Evolutionary conservation across 1,140 invertebrate species (phyloP).

Genomic region (Pachyrhynchus sulphureomaculatus): DNA sequence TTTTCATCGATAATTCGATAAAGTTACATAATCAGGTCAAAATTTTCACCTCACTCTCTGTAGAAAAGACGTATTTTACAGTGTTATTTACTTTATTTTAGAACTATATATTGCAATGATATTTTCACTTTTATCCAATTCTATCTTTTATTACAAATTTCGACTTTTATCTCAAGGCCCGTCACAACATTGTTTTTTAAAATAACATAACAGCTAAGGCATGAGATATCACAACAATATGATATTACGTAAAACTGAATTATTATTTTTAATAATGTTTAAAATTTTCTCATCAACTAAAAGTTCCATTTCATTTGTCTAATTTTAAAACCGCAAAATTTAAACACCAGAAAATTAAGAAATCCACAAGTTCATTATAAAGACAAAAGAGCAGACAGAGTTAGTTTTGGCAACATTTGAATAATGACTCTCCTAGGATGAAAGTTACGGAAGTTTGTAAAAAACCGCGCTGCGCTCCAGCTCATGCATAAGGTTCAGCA

Average conservation of each 20-base stretch:
- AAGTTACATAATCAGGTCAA: too few relatives aligned
- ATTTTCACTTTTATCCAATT: slow-evolving; percentile 3
- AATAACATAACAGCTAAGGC: slow-evolving; percentile 28
- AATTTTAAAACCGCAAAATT: slow-evolving; percentile 4
- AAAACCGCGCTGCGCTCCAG: slow-evolving; percentile 6
- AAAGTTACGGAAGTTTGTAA: slow-evolving; percentile 11
- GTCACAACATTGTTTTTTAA: slow-evolving; percentile 15
- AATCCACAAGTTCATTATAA: slow-evolving; percentile 30
- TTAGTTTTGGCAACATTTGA: slow-evolving; percentile 30
- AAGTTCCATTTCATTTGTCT: too few relatives aligned
- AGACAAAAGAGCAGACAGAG: slow-evolving; percentile 21
- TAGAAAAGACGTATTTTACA: slow-evolving; percentile 23
- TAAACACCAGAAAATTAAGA: slow-evolving; percentile 22
- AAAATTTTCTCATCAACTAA: too few relatives aligned
- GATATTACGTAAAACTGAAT: too few relatives aligned
- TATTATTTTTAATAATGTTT: too few relatives aligned
- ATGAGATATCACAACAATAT: slow-evolving; percentile 33
- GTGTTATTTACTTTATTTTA: slow-evolving; percentile 24
- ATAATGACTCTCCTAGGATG: slow-evolving; percentile 18
- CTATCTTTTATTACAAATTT: slow-evolving; percentile 26
- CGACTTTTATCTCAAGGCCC: slow-evolving; percentile 32
- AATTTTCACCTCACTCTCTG: not conserved
- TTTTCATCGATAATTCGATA: not conserved
- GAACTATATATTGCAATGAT: slow-evolving; percentile 9
- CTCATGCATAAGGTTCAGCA: slow-evolving; percentile 16